These are phyloP conservation scores for Epizoanthus ramosus DNA, from an alignment of 92 coral and sea anemone genomes.

Conservation along the genomic window DNA sequence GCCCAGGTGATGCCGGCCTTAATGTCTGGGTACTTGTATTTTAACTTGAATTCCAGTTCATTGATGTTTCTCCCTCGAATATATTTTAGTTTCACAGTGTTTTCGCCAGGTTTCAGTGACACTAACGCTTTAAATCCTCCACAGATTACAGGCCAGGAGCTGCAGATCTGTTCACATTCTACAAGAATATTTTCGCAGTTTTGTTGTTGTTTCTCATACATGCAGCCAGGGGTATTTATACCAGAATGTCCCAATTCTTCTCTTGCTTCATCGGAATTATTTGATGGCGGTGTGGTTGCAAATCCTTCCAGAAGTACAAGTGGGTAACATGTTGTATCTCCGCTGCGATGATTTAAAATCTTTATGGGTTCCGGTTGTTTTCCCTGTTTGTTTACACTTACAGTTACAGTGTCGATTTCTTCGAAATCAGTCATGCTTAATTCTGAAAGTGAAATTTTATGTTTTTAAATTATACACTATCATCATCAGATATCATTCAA, in stretches of 20 bases:
- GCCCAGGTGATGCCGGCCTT: no score
- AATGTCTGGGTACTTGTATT: constrained; percentile 52
- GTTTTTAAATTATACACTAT: no score
- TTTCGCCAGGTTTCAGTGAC: constrained; percentile 66
- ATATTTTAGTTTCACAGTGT: constrained; percentile 57
- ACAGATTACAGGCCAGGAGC: constrained; percentile 69
- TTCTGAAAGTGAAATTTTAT: no score
- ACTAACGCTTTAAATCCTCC: constrained; percentile 85
- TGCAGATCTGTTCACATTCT: constrained; percentile 52
- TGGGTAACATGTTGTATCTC: constrained; percentile 76
- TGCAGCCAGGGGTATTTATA: background rate
- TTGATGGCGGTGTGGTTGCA: background rate
- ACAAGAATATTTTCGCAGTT: constrained; percentile 43
- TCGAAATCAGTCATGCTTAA: background rate
- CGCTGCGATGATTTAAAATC: constrained; percentile 58
- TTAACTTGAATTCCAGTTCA: constrained; percentile 49
- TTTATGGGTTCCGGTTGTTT: background rate
- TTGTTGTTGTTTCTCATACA: background rate
- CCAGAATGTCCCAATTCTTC: background rate
- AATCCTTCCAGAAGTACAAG: constrained; percentile 79
- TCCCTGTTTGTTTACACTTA: background rate
- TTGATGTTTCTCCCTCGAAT: constrained; percentile 10
- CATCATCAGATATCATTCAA: background rate
- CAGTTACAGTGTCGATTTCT: background rate
- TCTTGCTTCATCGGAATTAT: background rate